Base-by-base conservation (phyloP, 2,113 vertebrate genomes). In the Festucalex cinctus region DNA sequence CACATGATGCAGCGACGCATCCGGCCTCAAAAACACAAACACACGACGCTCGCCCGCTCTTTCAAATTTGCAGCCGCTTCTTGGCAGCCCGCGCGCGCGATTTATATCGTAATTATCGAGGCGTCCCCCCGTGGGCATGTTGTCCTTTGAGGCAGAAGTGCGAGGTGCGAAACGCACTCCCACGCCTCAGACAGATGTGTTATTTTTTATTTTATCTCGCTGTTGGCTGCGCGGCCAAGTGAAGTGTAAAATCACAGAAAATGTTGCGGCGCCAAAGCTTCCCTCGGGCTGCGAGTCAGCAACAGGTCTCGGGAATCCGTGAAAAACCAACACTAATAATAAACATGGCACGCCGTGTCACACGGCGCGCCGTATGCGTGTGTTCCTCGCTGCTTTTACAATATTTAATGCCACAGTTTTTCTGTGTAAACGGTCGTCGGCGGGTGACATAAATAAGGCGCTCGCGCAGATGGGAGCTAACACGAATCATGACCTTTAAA, bases 161-260 rank as follows among this genome's bases (percentile, higher is more conserved):
- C 75, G 77, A 66, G 79, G 69, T 67, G 81, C 3, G n/a, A 73
- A 82, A 71, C 66, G 46, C 59, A 77, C 72, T 81, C 75, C 46
- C 66, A 61, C 68, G 49, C 73, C 68, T 74, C 1, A 16, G 73
- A 78, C 66, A 75, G 64, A 79, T 73, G 77, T 85, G 82, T 43
- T 62, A 62, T 24, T 24, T 62, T 61, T 72, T 81, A 75, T 78
- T 89, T 85, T 74, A 83, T 87, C 77, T 75, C 7, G 66, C 77
- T 77, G 48, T 84, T 78, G 76, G 79, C 74, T 66, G 64, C 60
- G 70, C 77, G 76, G 79, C 68, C 77, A 81, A 81, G 78, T 71
- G 69, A 81, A 73, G 79, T 77, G 83, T 83, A 82, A 85, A 89
- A 80, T 80, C 76, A 58, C 35, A 70, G 77, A 66, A 75, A 74